Base-by-base conservation (phyloP, 2,113 vertebrate species). In the Petrocephalus zakoni region DNA sequence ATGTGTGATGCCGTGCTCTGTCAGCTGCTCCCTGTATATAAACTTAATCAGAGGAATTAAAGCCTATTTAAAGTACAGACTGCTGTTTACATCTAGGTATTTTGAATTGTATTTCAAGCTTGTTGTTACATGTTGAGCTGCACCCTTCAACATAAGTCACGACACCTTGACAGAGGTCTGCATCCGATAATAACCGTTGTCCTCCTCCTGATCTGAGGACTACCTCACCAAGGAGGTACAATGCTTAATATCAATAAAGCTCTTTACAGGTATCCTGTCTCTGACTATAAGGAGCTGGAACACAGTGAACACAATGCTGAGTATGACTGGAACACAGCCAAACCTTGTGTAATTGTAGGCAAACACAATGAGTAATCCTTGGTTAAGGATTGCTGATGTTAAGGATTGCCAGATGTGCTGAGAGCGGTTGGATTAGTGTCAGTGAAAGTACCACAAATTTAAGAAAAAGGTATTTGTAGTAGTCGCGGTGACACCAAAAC, bases 21-120 rank as follows among this genome's bases (percentile, higher is more conserved):
- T 61, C 91, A 75, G 91, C n/a, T 91, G 87, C 92, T 93, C 84
- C 95, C 53, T 88, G 94, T 95, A 96, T 75, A 94, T 95, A 95
- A 93, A 52, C 13, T 56, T 19, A 47, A 58, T 29, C 6, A 5
- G 25, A 88, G 0, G 8, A 84, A 84, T 13, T 83, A 88, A 88
- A 88, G 25, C 19, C 37, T 46, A 49, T 52, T 88, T 8, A 52
- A 82, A 46, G 0, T 5, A 47, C 51, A 29, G 22, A 6, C 11
- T 68, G 86, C 37, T 72, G 21, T 64, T 75, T 78, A 21, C 22
- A 25, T 86, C 17, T 86, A 7, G 2, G 42, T 53, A 9, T 15
- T 52, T 52, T 7, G 61, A 29, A 10, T 68, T 68, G 61, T 64
- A 13, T 25, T 64, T 64, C 61, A 64, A 29, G 10, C 11, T 42